phyloP scores from a whole-genome alignment of 2,888 invertebrate genomes.

The Yponomeuta sedellus region DNA sequence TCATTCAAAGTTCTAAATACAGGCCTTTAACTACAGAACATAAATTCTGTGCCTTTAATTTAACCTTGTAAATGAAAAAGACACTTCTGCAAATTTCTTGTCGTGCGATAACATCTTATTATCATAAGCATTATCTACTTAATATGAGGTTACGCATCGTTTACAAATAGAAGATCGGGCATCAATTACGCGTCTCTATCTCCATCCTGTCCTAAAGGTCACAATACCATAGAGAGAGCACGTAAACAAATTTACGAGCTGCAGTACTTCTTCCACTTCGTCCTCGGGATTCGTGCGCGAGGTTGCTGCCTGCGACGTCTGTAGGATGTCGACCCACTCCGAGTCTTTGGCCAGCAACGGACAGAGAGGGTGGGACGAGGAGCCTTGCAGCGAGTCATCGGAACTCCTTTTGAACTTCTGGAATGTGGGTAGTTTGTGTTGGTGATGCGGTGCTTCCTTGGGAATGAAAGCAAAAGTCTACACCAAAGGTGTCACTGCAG shows the following conservation, averaged over 20 bases:
- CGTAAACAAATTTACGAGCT: constrained; percentile 41
- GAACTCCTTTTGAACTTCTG: background rate
- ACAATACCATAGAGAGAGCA: background rate
- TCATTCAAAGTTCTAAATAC: too few species aligned
- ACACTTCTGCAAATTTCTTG: too few species aligned
- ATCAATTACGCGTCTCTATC: background rate
- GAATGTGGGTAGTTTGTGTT: background rate
- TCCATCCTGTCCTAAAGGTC: background rate
- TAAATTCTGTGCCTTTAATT: too few species aligned
- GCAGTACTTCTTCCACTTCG: constrained; percentile 54
- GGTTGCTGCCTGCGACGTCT: constrained; percentile 29
- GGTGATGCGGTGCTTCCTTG: too few species aligned
- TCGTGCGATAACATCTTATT: too few species aligned
- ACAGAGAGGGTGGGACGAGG: constrained; percentile 32
- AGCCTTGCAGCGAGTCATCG: background rate
- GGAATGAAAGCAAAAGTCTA: too few species aligned
- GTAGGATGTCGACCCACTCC: constrained; percentile 62
- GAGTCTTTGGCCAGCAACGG: constrained; percentile 68
- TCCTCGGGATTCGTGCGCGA: constrained; percentile 40
- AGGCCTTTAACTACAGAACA: too few species aligned
- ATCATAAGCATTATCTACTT: too few species aligned
- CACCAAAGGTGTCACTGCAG: too few species aligned
- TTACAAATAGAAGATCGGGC: background rate
- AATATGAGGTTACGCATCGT: too few species aligned
- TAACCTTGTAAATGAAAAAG: too few species aligned